A percentile compares a stretch with the other conserved stretches of the same genome.
Evolutionary conservation across 2,113 vertebrate species (phyloP).

Genomic region (Atrichornis clamosus): DNA sequence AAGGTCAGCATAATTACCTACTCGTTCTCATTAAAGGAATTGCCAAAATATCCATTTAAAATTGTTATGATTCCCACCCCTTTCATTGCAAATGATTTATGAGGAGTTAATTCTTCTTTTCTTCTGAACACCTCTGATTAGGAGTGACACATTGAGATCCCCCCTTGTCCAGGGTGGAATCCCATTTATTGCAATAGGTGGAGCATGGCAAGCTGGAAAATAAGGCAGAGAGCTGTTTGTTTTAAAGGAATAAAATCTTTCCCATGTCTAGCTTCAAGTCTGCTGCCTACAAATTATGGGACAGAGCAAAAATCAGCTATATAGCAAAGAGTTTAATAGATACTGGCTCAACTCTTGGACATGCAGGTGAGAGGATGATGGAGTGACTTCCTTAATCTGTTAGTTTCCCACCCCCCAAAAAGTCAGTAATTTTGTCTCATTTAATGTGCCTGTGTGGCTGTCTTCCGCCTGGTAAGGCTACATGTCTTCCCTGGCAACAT

Average conservation of each 20-base stretch:
- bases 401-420: not conserved
- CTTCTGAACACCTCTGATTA: not conserved
- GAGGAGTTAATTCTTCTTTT: not conserved
- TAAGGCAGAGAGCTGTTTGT: not conserved
- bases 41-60: conserved; percentile 1
- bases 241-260: not conserved
- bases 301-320: not conserved
- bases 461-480: not conserved
- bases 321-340: not conserved
- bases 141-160: not conserved
- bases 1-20: not conserved
- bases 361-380: not conserved
- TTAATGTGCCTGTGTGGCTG: not conserved
- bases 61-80: not conserved
- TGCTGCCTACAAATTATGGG: not conserved
- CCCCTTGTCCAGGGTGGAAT: not conserved
- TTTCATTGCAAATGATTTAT: conserved; percentile 3
- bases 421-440: not conserved
- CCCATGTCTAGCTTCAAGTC: not conserved
- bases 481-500: not conserved
- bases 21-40: conserved; percentile 22
- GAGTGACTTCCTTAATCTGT: not conserved
- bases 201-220: not conserved
- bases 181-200: not conserved
- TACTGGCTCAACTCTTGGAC: not conserved